Conservation (phyloP, 2,888 invertebrate species). For the Drosophila suboccidentalis region DNA sequence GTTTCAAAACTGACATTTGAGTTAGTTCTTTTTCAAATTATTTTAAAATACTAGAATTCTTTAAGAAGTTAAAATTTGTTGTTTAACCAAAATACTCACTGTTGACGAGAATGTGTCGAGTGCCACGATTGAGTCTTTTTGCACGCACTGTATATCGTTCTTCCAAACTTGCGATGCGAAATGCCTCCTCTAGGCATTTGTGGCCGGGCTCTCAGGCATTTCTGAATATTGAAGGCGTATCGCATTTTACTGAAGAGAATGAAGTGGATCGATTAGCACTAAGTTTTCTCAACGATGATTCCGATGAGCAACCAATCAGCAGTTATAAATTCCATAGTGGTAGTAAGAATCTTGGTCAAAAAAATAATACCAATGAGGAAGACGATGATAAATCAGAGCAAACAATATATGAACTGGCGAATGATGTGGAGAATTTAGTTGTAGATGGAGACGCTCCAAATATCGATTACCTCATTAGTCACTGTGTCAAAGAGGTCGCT, state of each 20-base stretch:
- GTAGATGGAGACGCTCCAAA: not conserved
- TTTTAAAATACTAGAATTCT: not conserved
- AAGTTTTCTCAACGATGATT: not conserved
- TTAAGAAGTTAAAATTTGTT: not conserved
- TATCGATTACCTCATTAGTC: not conserved
- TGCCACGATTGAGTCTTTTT: not conserved
- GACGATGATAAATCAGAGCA: not conserved
- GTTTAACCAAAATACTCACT: not conserved
- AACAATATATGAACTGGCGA: not conserved
- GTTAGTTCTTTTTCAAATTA: not conserved
- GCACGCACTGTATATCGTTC: not conserved
- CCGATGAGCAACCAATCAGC: not conserved
- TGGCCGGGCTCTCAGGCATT: conserved; percentile 1
- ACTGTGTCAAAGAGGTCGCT: not conserved
- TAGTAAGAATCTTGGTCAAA: not conserved
- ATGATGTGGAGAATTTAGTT: not conserved
- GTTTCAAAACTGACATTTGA: not conserved
- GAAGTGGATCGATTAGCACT: not conserved
- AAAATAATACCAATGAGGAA: not conserved
- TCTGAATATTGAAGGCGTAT: not conserved
- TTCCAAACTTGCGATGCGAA: not conserved
- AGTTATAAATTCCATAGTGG: not conserved
- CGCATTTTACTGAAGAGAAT: conserved; percentile 2
- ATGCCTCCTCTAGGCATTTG: not conserved
- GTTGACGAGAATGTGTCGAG: not conserved